Base-by-base conservation (phyloP, 92 coral and sea anemone species). In the Zoanthus sociatus region DNA sequence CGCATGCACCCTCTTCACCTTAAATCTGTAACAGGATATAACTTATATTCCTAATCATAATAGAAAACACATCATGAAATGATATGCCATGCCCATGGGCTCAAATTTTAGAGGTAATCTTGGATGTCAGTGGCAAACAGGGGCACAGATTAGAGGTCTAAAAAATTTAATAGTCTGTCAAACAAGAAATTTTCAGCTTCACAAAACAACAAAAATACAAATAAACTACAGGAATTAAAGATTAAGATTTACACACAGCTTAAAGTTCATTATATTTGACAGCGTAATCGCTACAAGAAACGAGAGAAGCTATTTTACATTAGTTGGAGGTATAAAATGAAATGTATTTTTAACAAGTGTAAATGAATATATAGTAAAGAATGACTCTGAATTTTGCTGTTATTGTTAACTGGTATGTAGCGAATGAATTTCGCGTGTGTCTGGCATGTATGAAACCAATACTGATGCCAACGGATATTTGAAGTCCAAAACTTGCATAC, bases 401-500 rank as follows among this genome's bases (percentile, higher is more conserved):
- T 11, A 50, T 50, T 7, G 55, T 50, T 50, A 50, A 50, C 55
- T 50, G 55, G 69, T 63, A 17, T 7, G 4, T 9, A 58, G 72
- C 32, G 72, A 20, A 60, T 61, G 83, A 78, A 63, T 8, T 63
- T 63, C 69, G 26, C 31, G 69, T 69, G 45, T 13, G 20, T 79
- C 33, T 61, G 37, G 84, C 42, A 47, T 33, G 73, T 14, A 67
- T 64, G 74, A 48, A 66, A 74, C 74, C 60, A 81, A n/a, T 66
- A 44, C 6, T 58, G 66, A 58, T 58, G 17, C 21, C 7, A n/a
- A 20, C 6, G 33, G 17, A 63, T 71, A 81, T 81, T 73, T 67
- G 64, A 55, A 37, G 66, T 81, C 85, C 76, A 66, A 67, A 79
- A 37, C 11, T 68, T 81, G 85, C 85, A 46, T 81, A 81, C 85